Conservation (phyloP, 2,797 vertebrate species). For the Trachurus trachurus region DNA sequence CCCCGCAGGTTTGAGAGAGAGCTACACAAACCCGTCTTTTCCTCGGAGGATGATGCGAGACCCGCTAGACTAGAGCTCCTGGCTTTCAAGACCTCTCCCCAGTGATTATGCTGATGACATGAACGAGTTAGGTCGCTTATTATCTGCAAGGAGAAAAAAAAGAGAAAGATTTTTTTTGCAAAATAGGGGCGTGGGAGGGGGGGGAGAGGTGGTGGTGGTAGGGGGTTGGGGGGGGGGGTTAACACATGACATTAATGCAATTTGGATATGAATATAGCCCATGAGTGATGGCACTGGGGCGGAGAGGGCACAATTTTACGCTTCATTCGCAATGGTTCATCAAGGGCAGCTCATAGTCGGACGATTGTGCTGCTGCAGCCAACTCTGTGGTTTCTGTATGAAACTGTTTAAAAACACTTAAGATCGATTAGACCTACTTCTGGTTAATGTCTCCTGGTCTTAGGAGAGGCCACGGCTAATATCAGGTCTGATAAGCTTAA, state of each 20-base stretch:
- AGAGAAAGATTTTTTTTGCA: slow-evolving; percentile 22
- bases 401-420: not conserved
- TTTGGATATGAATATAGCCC: slow-evolving; percentile 78
- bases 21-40: slow-evolving; percentile 83
- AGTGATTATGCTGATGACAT: slow-evolving; percentile 86
- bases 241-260: slow-evolving; percentile 83
- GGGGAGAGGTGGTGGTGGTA: too few relatives aligned
- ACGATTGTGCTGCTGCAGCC: slow-evolving; percentile 23
- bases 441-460: not conserved
- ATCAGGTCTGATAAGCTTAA: not conserved
- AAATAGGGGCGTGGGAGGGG: slow-evolving; percentile 53
- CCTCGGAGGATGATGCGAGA: slow-evolving; percentile 71
- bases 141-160: slow-evolving; percentile 30
- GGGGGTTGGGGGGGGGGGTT: slow-evolving; percentile 59
- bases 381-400: slow-evolving; percentile 7
- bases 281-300: slow-evolving; percentile 73
- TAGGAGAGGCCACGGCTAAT: too few relatives aligned
- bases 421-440: not conserved
- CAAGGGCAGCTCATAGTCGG: slow-evolving; percentile 50
- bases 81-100: slow-evolving; percentile 76
- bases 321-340: slow-evolving; percentile 72
- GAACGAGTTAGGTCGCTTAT: slow-evolving; percentile 81
- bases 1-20: slow-evolving; percentile 86
- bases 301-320: slow-evolving; percentile 75
- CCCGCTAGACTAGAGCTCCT: slow-evolving; percentile 69